Evolutionary conservation across 2,797 vertebrate species (phyloP).

Genomic region (Hoplostethus mediterraneus): DNA sequence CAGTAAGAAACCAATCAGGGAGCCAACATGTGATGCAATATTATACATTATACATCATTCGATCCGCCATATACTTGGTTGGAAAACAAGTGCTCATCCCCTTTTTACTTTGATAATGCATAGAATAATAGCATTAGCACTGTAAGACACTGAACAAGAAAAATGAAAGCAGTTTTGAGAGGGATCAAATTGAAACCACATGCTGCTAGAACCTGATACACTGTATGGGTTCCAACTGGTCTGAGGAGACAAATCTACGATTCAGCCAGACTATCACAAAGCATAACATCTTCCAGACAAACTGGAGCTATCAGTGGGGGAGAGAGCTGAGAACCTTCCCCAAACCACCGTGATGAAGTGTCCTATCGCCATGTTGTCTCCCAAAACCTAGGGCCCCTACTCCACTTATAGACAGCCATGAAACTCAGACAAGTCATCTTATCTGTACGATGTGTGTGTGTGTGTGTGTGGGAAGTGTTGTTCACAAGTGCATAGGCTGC

Average conservation of each 20-base stretch:
- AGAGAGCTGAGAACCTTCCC: constrained; percentile 66
- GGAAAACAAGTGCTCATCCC: constrained; percentile 58
- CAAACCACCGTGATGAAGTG: constrained; percentile 76
- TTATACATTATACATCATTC: constrained; percentile 16
- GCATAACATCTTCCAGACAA: constrained; percentile 77
- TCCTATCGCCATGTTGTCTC: constrained; percentile 76
- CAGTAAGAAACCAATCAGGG: constrained; percentile 22
- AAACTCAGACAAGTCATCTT: constrained; percentile 62
- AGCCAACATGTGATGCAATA: constrained; percentile 28
- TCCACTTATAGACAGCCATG: constrained; percentile 58
- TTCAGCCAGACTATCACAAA: constrained; percentile 73
- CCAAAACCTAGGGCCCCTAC: constrained; percentile 64
- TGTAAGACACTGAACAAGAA: constrained; percentile 66
- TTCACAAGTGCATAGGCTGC: not conserved
- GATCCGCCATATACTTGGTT: constrained; percentile 36
- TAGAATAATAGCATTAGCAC: constrained; percentile 68
- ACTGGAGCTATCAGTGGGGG: constrained; percentile 70
- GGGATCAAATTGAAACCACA: constrained; percentile 80
- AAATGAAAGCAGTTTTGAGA: constrained; percentile 65
- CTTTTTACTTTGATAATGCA: constrained; percentile 72
- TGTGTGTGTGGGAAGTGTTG: constrained; percentile 34
- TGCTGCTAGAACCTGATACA: constrained; percentile 72
- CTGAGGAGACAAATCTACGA: constrained; percentile 58
- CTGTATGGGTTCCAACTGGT: constrained; percentile 54
- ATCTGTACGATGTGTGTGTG: constrained; percentile 57